Evolutionary conservation across 2,888 invertebrate species (phyloP).

Genomic region (Nymphalis c-album): DNA sequence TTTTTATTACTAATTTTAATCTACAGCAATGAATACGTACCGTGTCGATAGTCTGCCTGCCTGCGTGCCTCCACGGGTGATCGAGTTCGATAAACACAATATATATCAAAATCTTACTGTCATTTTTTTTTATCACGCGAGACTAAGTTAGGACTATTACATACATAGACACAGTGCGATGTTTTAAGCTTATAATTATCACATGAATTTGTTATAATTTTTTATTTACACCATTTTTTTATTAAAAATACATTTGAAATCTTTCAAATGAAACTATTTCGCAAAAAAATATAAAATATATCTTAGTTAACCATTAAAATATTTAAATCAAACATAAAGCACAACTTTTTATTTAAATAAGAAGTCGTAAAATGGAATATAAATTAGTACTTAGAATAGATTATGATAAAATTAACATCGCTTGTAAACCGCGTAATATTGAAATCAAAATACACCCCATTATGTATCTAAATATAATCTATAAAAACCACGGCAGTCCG

Average conservation of each 20-base stretch:
- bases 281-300: too few relatives aligned
- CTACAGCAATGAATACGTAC: slow-evolving; percentile 15
- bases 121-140: slow-evolving; percentile 4
- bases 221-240: neutral
- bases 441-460: slow-evolving; percentile 1
- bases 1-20: slow-evolving; percentile 24
- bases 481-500: slow-evolving; percentile 26
- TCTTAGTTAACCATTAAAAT: too few relatives aligned
- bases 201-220: too few relatives aligned
- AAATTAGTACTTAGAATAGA: neutral
- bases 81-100: slow-evolving; percentile 3
- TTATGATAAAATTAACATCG: neutral
- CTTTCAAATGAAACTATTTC: too few relatives aligned
- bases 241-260: too few relatives aligned
- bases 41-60: neutral
- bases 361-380: too few relatives aligned
- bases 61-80: slow-evolving; percentile 7
- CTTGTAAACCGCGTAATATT: slow-evolving; percentile 9
- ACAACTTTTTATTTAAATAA: too few relatives aligned
- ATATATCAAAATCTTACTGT: slow-evolving; percentile 6
- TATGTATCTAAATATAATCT: slow-evolving; percentile 28
- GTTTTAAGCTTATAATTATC: neutral
- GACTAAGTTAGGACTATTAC: slow-evolving; percentile 5
- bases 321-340: too few relatives aligned
- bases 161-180: neutral